Evolutionary conservation across 2,113 vertebrate genomes (phyloP).

Genomic region (Nothoprocta perdicaria): DNA sequence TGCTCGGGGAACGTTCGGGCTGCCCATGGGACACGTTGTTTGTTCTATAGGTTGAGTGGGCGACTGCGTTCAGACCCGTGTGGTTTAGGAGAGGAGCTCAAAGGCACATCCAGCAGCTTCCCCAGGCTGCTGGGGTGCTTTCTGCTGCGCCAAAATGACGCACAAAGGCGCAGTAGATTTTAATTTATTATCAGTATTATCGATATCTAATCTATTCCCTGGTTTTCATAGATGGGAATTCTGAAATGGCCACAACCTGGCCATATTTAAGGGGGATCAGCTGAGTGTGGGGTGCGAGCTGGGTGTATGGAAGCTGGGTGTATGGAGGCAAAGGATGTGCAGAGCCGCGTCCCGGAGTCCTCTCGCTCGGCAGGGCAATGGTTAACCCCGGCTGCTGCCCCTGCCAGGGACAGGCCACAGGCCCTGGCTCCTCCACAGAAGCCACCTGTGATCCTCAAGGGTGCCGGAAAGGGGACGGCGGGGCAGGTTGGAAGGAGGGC

Average conservation of each 20-base stretch:
- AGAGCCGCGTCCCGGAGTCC: rapidly evolving
- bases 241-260: rapidly evolving
- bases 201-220: too few species aligned
- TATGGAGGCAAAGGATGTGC: not conserved
- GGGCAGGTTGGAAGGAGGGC: not conserved
- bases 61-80: not conserved
- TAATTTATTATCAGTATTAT: too few species aligned
- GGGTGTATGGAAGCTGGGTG: rapidly evolving
- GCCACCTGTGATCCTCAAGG: not conserved
- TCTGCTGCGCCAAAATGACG: rapidly evolving
- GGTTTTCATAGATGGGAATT: not conserved
- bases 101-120: rapidly evolving
- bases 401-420: not conserved
- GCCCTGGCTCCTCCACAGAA: conserved; percentile 6
- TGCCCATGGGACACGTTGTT: rapidly evolving
- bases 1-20: not conserved
- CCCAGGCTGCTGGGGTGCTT: not conserved
- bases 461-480: not conserved
- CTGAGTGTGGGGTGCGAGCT: not conserved
- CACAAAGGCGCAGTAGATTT: not conserved
- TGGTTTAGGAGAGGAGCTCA: not conserved
- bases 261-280: not conserved
- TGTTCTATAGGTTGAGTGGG: rapidly evolving
- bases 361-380: not conserved
- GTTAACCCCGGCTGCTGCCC: not conserved